These are phyloP conservation scores for Lathronympha strigana DNA, from an alignment of 2,888 invertebrate species.

Conservation along the genomic window DNA sequence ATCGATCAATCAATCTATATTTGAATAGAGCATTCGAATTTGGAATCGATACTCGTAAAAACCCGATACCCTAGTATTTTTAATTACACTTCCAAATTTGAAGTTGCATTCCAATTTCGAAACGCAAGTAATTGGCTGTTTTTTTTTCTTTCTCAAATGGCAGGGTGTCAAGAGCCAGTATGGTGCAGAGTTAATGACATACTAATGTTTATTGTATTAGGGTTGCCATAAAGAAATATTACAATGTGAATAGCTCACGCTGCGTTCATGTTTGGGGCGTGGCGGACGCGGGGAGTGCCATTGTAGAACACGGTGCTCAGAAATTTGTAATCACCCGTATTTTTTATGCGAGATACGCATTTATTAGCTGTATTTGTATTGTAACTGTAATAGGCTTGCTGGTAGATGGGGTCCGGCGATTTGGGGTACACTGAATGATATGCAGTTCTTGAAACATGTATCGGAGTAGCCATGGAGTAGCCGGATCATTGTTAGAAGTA, in stretches of 20 bases:
- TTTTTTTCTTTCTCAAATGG: conserved; percentile 51
- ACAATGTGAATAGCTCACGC: conserved; percentile 78
- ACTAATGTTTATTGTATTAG: conserved; percentile 83
- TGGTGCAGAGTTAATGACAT: conserved; percentile 78
- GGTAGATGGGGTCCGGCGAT: conserved; percentile 28
- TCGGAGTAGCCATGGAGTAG: conserved; percentile 25
- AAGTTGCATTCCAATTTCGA: conserved; percentile 35
- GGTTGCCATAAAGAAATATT: conserved; percentile 77
- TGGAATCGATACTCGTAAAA: conserved; percentile 54
- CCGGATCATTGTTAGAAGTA: conserved; percentile 10
- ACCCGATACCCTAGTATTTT: conserved; percentile 36
- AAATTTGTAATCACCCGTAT: conserved; percentile 73
- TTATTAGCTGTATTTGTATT: conserved; percentile 46
- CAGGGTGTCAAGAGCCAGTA: conserved; percentile 73
- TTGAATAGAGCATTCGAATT: conserved; percentile 69
- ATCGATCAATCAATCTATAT: conserved; percentile 80
- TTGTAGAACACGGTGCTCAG: conserved; percentile 72
- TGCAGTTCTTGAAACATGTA: conserved; percentile 24
- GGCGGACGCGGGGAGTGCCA: conserved; percentile 68
- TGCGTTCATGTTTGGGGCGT: conserved; percentile 81
- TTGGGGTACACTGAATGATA: conserved; percentile 13
- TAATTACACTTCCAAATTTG: conserved; percentile 45
- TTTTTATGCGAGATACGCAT: conserved; percentile 53
- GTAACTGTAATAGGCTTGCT: conserved; percentile 26
- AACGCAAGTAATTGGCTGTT: conserved; percentile 50